phyloP scores from a whole-genome alignment of 2,888 invertebrate genomes.

The Cremastinae sp. region DNA sequence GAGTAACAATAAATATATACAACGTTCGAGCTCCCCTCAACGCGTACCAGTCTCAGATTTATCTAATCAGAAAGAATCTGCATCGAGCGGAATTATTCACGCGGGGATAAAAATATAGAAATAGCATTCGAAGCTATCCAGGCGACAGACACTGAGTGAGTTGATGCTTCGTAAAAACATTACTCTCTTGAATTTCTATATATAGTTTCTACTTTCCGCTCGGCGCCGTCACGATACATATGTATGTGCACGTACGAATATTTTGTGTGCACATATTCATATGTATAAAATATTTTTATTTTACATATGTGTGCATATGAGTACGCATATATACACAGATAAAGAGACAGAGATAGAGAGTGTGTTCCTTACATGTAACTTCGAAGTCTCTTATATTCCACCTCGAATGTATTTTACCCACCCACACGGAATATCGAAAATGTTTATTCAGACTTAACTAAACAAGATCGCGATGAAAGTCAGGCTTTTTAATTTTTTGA shows the following conservation, averaged over 20 bases:
- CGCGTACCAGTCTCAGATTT: neutral
- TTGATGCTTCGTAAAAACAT: conserved; percentile 28
- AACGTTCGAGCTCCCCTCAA: neutral
- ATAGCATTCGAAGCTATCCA: neutral
- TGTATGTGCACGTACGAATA: conserved; percentile 1
- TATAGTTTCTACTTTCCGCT: conserved; percentile 38
- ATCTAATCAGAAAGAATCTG: neutral
- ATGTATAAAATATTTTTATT: neutral
- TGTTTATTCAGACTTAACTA: no score
- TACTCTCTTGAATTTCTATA: conserved; percentile 30
- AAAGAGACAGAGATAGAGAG: no score
- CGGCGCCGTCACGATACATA: conserved; percentile 9
- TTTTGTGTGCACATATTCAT: neutral
- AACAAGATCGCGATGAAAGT: no score
- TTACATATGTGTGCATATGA: neutral
- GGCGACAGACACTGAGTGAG: conserved; percentile 24
- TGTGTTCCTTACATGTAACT: no score
- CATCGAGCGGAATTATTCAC: no score
- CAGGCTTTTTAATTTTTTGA: no score
- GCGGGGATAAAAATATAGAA: no score
- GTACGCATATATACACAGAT: no score
- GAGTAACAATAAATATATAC: neutral
- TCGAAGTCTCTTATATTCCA: no score
- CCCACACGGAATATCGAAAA: no score
- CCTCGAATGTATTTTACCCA: no score